phyloP scores from a whole-genome alignment of 1,140 invertebrate species.

The Drosophila sp. region DNA sequence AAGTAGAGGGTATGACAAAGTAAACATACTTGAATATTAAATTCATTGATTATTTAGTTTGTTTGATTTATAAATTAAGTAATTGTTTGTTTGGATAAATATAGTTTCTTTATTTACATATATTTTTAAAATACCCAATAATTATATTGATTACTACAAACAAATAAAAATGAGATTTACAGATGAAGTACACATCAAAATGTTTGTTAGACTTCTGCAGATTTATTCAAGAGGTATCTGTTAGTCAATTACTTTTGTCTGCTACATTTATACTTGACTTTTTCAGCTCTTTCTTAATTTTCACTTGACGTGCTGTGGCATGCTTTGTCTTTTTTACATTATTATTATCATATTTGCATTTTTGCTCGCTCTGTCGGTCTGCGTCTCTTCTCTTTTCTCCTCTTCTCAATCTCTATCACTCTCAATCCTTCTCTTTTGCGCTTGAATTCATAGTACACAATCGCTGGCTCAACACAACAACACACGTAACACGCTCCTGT shows the following conservation, averaged over 20 bases:
- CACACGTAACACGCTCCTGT: conserved; percentile 27
- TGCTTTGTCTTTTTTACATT: conserved; percentile 70
- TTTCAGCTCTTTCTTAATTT: conserved; percentile 71
- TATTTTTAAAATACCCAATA: too few species aligned
- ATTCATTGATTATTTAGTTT: background rate
- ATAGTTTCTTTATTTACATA: too few species aligned
- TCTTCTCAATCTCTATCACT: background rate
- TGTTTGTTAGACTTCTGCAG: too few species aligned
- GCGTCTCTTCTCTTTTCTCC: conserved; percentile 1
- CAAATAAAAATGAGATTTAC: background rate
- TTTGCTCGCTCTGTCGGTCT: conserved; percentile 33
- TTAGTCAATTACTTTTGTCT: background rate
- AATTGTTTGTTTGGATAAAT: too few species aligned
- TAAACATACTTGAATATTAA: background rate
- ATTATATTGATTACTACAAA: background rate
- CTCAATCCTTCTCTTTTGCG: conserved; percentile 5
- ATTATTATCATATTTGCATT: conserved; percentile 82
- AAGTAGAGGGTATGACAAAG: background rate
- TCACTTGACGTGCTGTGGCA: conserved; percentile 74
- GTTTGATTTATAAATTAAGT: background rate
- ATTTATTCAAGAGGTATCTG: conserved; percentile 3
- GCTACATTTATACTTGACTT: conserved; percentile 4
- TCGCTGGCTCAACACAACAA: conserved; percentile 45
- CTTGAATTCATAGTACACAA: conserved; percentile 50
- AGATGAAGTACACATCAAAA: too few species aligned